Evolutionary conservation across 2,797 vertebrate genomes (phyloP).

Genomic region (Microcaecilia unicolor): DNA sequence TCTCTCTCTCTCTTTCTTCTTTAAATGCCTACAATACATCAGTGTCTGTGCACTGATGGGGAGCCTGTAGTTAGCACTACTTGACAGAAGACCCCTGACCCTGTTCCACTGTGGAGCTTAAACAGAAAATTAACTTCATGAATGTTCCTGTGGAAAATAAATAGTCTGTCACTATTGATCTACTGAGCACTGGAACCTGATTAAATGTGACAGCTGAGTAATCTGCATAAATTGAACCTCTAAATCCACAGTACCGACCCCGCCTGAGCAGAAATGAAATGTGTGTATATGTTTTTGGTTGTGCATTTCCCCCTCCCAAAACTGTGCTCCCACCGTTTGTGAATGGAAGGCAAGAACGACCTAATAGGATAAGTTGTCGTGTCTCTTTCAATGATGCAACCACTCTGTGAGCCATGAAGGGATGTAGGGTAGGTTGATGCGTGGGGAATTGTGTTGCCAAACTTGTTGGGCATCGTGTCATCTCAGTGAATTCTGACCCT

Average conservation of each 20-base stretch:
- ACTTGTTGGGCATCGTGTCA: too few species aligned
- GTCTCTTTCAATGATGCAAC: too few species aligned
- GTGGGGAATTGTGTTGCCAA: too few species aligned
- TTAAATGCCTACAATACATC: too few species aligned
- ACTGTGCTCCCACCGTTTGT: background rate
- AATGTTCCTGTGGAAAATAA: background rate
- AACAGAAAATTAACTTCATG: background rate
- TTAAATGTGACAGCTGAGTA: background rate
- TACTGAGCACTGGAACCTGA: fast-evolving
- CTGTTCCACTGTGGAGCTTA: background rate
- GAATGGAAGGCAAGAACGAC: background rate
- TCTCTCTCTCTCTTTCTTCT: fast-evolving
- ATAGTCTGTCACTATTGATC: fast-evolving
- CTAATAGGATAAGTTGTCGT: too few species aligned
- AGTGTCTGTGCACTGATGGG: too few species aligned
- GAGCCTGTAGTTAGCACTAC: background rate
- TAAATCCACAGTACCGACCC: background rate
- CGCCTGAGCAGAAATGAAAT: fast-evolving
- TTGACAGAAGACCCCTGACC: background rate
- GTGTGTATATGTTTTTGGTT: background rate
- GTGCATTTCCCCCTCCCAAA: fast-evolving
- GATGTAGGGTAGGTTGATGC: too few species aligned
- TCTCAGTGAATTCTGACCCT: too few species aligned
- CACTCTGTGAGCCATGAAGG: too few species aligned
- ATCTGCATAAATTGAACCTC: background rate